Evolutionary conservation across 2,797 vertebrate genomes (phyloP).

Genomic region (Aselliscus stoliczkanus): DNA sequence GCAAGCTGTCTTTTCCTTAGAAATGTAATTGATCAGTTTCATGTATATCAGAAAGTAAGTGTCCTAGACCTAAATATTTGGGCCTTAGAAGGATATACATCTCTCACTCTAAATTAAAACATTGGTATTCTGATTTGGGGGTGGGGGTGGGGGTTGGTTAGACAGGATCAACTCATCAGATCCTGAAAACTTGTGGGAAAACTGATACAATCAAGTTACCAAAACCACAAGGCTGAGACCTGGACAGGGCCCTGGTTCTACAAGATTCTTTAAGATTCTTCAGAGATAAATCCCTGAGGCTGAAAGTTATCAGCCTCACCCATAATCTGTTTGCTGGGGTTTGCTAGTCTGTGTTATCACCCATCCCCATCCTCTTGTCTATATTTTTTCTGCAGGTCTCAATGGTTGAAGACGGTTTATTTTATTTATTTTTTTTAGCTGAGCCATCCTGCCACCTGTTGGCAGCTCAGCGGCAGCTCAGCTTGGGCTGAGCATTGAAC

Average conservation of each 20-base stretch:
- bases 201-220: background rate
- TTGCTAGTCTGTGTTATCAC: background rate
- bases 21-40: background rate
- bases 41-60: background rate
- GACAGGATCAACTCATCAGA: background rate
- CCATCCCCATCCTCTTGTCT: background rate
- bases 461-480: too few species aligned
- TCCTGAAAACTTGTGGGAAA: background rate
- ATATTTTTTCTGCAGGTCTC: background rate
- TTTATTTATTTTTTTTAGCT: too few species aligned
- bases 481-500: too few species aligned
- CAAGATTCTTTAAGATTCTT: background rate
- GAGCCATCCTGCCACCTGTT: too few species aligned
- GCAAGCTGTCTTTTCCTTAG: background rate
- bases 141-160: background rate
- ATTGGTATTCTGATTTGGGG: background rate
- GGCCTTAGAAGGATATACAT: background rate
- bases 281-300: background rate
- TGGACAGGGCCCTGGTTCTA: background rate
- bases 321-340: background rate
- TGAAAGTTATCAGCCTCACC: background rate
- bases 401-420: too few species aligned
- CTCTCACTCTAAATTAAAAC: background rate
- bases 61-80: background rate
- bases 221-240: background rate